Conservation (phyloP, 1,140 invertebrate species). For the Ylistrum balloti region DNA sequence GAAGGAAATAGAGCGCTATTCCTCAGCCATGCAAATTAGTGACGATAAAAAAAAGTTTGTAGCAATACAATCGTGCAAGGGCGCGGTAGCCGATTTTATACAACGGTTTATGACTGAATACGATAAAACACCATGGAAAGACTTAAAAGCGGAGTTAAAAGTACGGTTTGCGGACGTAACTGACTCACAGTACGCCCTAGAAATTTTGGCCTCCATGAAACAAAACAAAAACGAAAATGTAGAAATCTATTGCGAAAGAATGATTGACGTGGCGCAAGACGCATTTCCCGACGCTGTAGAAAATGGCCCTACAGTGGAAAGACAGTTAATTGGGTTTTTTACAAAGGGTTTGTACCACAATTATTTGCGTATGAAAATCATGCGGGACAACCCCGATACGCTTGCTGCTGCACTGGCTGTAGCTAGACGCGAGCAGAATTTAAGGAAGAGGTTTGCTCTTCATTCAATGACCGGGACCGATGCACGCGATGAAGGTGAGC, state of each 20-base stretch:
- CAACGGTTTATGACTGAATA: slow-evolving; percentile 34
- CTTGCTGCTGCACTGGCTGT: slow-evolving; percentile 40
- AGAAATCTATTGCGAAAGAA: slow-evolving; percentile 58
- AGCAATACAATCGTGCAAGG: not conserved
- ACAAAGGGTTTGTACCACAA: slow-evolving; percentile 52
- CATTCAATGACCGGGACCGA: not conserved
- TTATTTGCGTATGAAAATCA: slow-evolving; percentile 54
- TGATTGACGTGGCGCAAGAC: slow-evolving; percentile 48
- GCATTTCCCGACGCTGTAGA: slow-evolving; percentile 42
- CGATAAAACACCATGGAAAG: slow-evolving; percentile 30
- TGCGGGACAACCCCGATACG: slow-evolving; percentile 51
- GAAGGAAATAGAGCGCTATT: too few species aligned
- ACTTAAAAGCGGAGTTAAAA: slow-evolving; percentile 44
- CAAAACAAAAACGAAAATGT: slow-evolving; percentile 50
- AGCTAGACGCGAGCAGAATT: slow-evolving; percentile 52
- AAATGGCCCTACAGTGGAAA: not conserved
- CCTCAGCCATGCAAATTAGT: not conserved
- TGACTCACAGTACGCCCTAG: slow-evolving; percentile 56
- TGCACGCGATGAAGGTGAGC: too few species aligned
- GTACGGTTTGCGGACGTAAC: slow-evolving; percentile 53
- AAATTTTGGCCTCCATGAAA: slow-evolving; percentile 42
- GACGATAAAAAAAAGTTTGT: not conserved
- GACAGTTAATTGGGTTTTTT: slow-evolving; percentile 53
- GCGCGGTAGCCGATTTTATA: slow-evolving; percentile 54
- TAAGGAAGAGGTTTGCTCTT: too few species aligned